Evolutionary conservation across 1,140 invertebrate genomes (phyloP).

Genomic region (Cryptotermes secundus): DNA sequence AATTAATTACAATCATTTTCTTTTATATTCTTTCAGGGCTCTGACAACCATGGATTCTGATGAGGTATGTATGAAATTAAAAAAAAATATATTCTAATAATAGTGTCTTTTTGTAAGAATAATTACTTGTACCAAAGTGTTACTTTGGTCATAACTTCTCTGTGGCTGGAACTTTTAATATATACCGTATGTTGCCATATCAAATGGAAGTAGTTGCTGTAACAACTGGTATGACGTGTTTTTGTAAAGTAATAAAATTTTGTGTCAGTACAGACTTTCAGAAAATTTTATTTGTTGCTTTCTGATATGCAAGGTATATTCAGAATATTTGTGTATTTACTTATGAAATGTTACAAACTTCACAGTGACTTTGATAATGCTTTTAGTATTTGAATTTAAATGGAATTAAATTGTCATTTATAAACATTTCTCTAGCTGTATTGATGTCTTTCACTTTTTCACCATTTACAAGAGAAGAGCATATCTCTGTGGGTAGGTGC

Average conservation of each 20-base stretch:
- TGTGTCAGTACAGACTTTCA: too few species aligned
- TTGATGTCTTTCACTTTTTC: too few species aligned
- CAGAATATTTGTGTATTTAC: too few species aligned
- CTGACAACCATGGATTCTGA: constrained; percentile 85
- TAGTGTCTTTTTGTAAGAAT: constrained; percentile 24
- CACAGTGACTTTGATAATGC: too few species aligned
- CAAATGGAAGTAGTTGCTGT: constrained; percentile 10
- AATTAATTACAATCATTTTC: constrained; percentile 32
- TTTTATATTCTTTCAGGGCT: constrained; percentile 51
- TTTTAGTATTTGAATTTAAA: too few species aligned
- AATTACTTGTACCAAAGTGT: constrained; percentile 21
- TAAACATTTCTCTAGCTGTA: too few species aligned
- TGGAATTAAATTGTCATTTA: too few species aligned
- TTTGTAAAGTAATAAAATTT: neutral
- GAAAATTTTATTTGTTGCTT: too few species aligned
- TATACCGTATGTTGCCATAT: neutral
- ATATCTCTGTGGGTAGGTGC: too few species aligned
- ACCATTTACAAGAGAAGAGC: too few species aligned
- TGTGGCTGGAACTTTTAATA: constrained; percentile 10
- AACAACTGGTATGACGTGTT: neutral
- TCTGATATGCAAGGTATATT: too few species aligned
- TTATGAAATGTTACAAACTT: too few species aligned
- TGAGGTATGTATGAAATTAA: constrained; percentile 54
- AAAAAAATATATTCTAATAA: constrained; percentile 29
- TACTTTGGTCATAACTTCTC: constrained; percentile 21